A percentile compares a stretch with the other conserved stretches of the same genome.
These are phyloP conservation scores for Toxotes chatareus DNA, from an alignment of 2,113 vertebrate species.

Conservation along the genomic window DNA sequence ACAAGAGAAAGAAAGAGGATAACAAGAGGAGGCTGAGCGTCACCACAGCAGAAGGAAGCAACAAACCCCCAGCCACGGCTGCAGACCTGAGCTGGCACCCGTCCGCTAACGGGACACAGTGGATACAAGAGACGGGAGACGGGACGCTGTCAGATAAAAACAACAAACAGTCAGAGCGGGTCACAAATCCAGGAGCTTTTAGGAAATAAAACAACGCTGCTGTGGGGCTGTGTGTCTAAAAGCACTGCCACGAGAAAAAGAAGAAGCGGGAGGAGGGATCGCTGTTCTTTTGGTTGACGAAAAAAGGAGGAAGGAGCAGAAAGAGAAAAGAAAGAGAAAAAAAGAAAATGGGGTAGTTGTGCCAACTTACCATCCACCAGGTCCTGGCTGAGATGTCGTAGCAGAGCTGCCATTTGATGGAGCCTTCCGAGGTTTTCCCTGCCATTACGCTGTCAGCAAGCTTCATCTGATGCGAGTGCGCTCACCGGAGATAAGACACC, in stretches of 20 bases:
- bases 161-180: conserved; percentile 18
- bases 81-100: conserved; percentile 37
- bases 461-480: conserved; percentile 94
- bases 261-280: conserved; percentile 78
- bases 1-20: conserved; percentile 62
- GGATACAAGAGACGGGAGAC: background rate
- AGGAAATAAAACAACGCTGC: conserved; percentile 31
- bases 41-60: conserved; percentile 81
- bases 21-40: background rate
- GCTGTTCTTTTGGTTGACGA: conserved; percentile 84
- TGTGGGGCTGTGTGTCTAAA: conserved; percentile 37
- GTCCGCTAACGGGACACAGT: conserved; percentile 30
- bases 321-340: conserved; percentile 13
- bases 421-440: conserved; percentile 98
- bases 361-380: conserved; percentile 99
- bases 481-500: conserved; percentile 98
- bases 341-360: conserved; percentile 85
- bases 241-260: conserved; percentile 40
- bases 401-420: conserved; percentile 99
- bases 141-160: conserved; percentile 15
- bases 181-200: conserved; percentile 23
- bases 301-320: background rate
- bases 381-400: conserved; percentile 99
- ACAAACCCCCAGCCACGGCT: conserved; percentile 20
- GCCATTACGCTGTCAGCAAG: conserved; percentile 99